These are phyloP conservation scores for Cetoscarus ocellatus DNA, from an alignment of 2,797 vertebrate genomes.

Conservation along the genomic window DNA sequence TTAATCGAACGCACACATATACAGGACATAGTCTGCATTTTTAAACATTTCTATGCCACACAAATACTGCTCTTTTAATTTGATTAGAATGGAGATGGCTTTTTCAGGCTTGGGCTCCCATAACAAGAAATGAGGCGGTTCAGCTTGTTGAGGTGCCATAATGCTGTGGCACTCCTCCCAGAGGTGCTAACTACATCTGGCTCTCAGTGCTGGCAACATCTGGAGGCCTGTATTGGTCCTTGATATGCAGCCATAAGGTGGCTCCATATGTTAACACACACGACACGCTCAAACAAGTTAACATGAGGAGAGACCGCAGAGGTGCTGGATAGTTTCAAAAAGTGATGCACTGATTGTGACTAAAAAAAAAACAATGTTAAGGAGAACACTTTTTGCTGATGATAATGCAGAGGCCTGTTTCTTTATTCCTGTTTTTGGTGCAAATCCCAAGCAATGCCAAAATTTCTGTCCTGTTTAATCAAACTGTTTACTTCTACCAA, in stretches of 20 bases:
- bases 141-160: conserved; percentile 61
- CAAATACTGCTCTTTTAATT: too few species aligned
- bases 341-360: too few species aligned
- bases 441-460: too few species aligned
- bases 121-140: conserved; percentile 50
- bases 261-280: conserved; percentile 76
- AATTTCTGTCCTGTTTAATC: too few species aligned
- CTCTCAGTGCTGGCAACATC: conserved; percentile 77
- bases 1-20: conserved; percentile 1
- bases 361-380: too few species aligned
- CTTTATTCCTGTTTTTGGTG: too few species aligned
- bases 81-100: not conserved
- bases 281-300: conserved; percentile 52
- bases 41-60: conserved; percentile 1
- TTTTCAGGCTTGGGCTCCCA: conserved; percentile 6
- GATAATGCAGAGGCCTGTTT: too few species aligned
- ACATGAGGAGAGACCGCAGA: conserved; percentile 15
- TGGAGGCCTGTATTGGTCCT: conserved; percentile 74
- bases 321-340: too few species aligned
- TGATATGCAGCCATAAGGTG: conserved; percentile 73
- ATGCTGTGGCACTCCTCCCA: conserved; percentile 58
- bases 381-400: too few species aligned
- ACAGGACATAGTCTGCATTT: conserved; percentile 2
- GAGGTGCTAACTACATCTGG: conserved; percentile 79
- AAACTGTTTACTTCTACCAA: too few species aligned